A percentile compares a stretch with the other conserved stretches of the same genome.
Evolutionary conservation across 2,888 invertebrate genomes (phyloP).

Genomic region (Tipula lateralis): DNA sequence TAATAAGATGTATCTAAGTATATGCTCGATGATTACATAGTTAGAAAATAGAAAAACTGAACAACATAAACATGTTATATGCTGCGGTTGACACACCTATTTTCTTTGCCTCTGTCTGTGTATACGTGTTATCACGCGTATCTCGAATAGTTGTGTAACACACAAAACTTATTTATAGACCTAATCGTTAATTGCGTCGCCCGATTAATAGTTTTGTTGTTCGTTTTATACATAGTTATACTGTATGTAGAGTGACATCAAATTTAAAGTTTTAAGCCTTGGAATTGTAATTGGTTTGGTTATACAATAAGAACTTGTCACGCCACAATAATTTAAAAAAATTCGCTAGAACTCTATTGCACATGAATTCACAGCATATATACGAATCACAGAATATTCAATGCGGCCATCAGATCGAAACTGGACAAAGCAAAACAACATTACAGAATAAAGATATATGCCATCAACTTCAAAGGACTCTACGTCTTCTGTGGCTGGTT

Average conservation of each 20-base stretch:
- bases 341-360: no score
- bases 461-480: no score
- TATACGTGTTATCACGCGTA: neutral
- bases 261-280: neutral
- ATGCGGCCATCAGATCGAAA: no score
- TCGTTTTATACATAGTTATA: neutral
- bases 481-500: no score
- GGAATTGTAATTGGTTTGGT: neutral
- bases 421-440: no score
- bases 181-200: neutral
- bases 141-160: neutral
- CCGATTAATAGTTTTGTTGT: neutral
- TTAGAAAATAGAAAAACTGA: neutral
- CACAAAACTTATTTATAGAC: neutral
- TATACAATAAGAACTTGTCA: no score
- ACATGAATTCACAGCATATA: no score
- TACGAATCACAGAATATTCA: no score
- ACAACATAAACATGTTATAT: neutral
- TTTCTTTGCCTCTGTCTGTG: neutral
- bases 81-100: neutral
- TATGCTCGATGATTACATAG: neutral
- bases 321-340: no score
- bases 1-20: neutral
- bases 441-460: no score
- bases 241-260: no score